Evolutionary conservation across 2,113 vertebrate species (phyloP), one percentile per base, ranked within the genome.

Genomic region (Patagioenas fasciata): DNA sequence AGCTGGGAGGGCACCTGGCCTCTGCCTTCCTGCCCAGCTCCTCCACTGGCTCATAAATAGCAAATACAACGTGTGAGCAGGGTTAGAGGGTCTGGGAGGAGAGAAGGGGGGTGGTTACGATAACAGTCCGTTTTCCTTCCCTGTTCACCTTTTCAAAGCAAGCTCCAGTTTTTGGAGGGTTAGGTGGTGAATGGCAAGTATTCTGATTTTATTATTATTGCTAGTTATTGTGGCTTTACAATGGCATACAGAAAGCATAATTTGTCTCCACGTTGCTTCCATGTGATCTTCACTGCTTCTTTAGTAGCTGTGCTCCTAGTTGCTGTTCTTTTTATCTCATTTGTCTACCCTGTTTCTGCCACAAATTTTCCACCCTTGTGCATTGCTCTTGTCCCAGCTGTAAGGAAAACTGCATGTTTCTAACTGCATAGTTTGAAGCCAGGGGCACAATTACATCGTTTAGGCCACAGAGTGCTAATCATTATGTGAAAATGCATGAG

Each of bases 351-450:
- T 21, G 32, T 25, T 70, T 66, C 65, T 54, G 5, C 11, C 42
- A 44, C 53, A 24, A 10, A 8, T 78, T 85, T 75, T 69, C 38
- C 32, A 54, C 3, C 18, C 5, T 3, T 18, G 3, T 19, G 11
- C 0, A 0, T 13, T n/a, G 25, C 28, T 53, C 13, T 18, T 38
- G 7, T 32, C 26, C 9, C 0, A 2, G 31, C 11, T 36, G 19
- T 25, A 38, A 36, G 16, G n/a, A 62, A 51, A 29, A 15, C 10
- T 32, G 15, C 3, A 0, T 28, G 11, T 40, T 65, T 36, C 31
- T 11, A 17, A 16, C 20, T 32, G 25, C n/a, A 24, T 2, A 48
- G 24, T 25, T 64, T 61, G 32, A 78, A 78, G n/a, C 7, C 36
- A 54, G 29, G 34, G 83, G 40, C 56, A 66, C 19, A 44, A 11